Evolutionary conservation across 2,888 invertebrate species (phyloP), one percentile per base, ranked within the genome.

Genomic region (Tuta absoluta): DNA sequence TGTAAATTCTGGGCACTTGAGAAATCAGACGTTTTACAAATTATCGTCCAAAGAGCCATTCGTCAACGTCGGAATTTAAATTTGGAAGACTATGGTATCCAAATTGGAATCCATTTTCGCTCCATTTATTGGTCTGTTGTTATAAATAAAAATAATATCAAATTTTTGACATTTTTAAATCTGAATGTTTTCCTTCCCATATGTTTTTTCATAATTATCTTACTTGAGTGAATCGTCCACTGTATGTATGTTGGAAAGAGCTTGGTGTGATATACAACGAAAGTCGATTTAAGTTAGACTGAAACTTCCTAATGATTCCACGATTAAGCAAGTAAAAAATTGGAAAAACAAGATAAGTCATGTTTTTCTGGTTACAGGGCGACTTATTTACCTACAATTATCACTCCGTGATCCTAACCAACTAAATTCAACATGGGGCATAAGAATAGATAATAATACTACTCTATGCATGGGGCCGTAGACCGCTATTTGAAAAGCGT

Each of bases 281-380:
- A 84, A 82, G 81, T 81, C 81, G 80, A 84, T 84, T 84, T 77
- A 81, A 82, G 81, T 82, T 78, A 64, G 72, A 67, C 67, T 72
- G 72, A 72, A 77, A 81, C 72, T 82, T 81, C 78, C 72, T 81
- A 80, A 82, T 81, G 80, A 80, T 80, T 81, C 80, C 80, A 76
- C 77, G 82, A 82, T 82, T 81, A 79, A 79, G 78, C 73, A 76
- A 76, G 5, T n/a, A 3, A 7, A n/a, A 24, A 24, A 56, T 7
- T 8, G 4, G 23, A 24, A 53, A 53, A 12, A 1, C 8, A 3
- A 53, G 51, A 53, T 24, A 12, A 8, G 51, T 53, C 12, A 53
- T 24, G 49, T 28, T 28, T 2, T 5, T 28, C 28, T 28, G 28
- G 2, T 5, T 28, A 28, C 28, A 28, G 28, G 5, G 28, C 28